These are phyloP conservation scores for Hydrotaea diabolus DNA, from an alignment of 2,888 invertebrate species.

Conservation along the genomic window DNA sequence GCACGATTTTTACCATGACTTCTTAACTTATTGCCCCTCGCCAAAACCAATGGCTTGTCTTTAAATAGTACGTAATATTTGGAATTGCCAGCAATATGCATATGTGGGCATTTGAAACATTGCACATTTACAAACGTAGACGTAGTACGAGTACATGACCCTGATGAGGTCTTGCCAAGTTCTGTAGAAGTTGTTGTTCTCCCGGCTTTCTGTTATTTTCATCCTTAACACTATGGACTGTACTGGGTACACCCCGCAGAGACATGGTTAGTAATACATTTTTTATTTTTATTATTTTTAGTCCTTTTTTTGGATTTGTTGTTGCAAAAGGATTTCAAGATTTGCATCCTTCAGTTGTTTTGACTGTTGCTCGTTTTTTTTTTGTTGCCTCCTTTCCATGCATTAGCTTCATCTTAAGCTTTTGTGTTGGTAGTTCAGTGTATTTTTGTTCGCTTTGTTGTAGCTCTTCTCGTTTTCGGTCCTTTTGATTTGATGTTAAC, in stretches of 20 bases:
- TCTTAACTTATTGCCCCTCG: constrained; percentile 34
- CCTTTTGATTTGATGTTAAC: constrained; percentile 38
- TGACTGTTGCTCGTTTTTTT: not conserved
- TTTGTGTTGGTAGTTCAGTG: constrained; percentile 3
- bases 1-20: constrained; percentile 55
- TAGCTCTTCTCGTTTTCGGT: constrained; percentile 13
- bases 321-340: constrained; percentile 21
- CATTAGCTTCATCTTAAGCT: constrained; percentile 40
- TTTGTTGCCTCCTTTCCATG: constrained; percentile 14
- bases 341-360: constrained; percentile 22
- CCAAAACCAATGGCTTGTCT: not conserved
- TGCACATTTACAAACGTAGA: too few relatives aligned
- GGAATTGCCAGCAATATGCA: constrained; percentile 16
- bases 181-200: constrained; percentile 27
- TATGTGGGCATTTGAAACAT: not conserved
- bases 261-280: not conserved
- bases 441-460: not conserved
- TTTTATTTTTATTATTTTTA: constrained; percentile 14
- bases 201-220: not conserved
- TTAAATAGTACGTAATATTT: not conserved
- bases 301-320: not conserved
- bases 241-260: not conserved
- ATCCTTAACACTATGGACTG: not conserved
- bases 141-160: constrained; percentile 50
- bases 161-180: constrained; percentile 64